Evolutionary conservation across 1,140 invertebrate species (phyloP), one percentile per base, ranked within the genome.

Genomic region (Meloidogyne floridensis): DNA sequence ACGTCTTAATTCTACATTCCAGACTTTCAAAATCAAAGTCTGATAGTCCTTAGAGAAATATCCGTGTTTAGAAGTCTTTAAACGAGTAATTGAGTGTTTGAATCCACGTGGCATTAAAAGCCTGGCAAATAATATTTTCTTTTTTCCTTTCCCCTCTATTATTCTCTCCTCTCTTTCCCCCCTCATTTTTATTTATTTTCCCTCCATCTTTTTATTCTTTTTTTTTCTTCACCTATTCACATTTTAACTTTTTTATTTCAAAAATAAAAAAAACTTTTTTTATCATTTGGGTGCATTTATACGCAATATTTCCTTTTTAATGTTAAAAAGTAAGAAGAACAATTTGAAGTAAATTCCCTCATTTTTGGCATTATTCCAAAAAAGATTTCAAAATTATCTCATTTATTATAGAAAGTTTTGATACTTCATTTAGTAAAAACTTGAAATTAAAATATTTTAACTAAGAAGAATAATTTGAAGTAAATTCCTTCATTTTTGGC

Each of bases 101-200:
- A 65, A 65, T 65, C 59, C 59, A 65, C 59, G 59, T 65, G 59
- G 59, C n/a, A 65, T 65, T 65, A n/a, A 32, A 32, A n/a, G 59
- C 59, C 59, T 7, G 15, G 5, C 59, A 4, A 47, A 47, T 47
- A 47, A 47, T 47, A 47, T 47, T 6, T 47, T 65, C 7, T 65
- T 15, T n/a, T 15, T 65, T 6, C n/a, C 59, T 3, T 6, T 65
- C 10, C n/a, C 5, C 7, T 6, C 6, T 65, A 32, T 32, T 32
- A 47, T 47, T 65, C n/a, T 65, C n/a, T n/a, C 59, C n/a, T 6
- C n/a, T 65, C 59, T 3, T 6, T 65, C 10, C n/a, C 5, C 7
- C 7, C 6, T 65, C 10, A n/a, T 65, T 6, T 18, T 6, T n/a
- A 6, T n/a, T 65, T 8, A 6, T 18, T 65, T 65, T 65, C 1